A percentile compares a stretch with the other conserved stretches of the same genome.
phyloP scores from a whole-genome alignment of 2,113 vertebrate genomes.

The Gracilinanus agilis region DNA sequence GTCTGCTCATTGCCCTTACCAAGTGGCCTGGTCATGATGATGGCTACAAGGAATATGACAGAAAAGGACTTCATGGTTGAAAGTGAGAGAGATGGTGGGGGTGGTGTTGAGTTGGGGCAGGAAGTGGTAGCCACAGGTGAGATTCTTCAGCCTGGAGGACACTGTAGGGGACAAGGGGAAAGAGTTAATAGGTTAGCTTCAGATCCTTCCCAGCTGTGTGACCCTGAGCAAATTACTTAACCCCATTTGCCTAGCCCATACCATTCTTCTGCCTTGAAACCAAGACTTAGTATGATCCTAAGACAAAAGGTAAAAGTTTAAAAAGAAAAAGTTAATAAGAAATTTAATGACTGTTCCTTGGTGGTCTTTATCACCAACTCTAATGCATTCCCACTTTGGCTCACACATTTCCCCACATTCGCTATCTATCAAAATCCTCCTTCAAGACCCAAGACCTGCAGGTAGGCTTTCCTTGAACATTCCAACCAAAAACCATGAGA shows the following conservation, averaged over 20 bases:
- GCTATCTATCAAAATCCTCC: not conserved
- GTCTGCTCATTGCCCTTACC: not conserved
- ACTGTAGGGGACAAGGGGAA: not conserved
- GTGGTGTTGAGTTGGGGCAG: not conserved
- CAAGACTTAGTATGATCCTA: no score
- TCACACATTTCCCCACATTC: not conserved
- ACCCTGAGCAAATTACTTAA: no score
- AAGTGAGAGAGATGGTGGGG: not conserved
- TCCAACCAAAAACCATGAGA: no score
- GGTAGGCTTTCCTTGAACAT: not conserved
- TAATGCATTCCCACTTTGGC: not conserved
- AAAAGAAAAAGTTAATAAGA: not conserved
- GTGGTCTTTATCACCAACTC: not conserved
- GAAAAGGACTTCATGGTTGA: not conserved
- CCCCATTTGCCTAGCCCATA: no score
- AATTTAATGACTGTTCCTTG: not conserved
- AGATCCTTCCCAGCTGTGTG: no score
- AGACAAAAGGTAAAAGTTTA: no score
- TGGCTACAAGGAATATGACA: not conserved
- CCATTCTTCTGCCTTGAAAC: no score
- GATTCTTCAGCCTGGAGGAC: not conserved
- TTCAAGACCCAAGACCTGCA: not conserved
- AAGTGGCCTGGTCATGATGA: not conserved
- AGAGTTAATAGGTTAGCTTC: not conserved
- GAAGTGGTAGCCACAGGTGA: not conserved